Evolutionary conservation across 2,888 invertebrate species (phyloP).

Genomic region (Salpingus planirostris): DNA sequence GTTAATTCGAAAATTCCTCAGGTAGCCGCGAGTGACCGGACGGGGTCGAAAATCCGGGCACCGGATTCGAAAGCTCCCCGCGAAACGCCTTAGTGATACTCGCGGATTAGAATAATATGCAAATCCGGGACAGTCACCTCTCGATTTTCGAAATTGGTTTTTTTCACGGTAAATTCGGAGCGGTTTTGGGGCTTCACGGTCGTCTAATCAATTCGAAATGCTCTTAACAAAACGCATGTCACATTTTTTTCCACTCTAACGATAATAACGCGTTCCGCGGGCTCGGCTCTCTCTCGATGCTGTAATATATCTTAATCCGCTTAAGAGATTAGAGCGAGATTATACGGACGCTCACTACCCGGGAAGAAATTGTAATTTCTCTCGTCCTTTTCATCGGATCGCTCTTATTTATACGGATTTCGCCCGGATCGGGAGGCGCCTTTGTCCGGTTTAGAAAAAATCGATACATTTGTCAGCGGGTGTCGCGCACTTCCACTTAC

Average conservation of each 20-base stretch:
- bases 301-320: constrained; percentile 10
- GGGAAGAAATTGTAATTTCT: constrained; percentile 6
- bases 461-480: constrained; percentile 10
- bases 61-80: too few species aligned
- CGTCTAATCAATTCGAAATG: too few species aligned
- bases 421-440: too few species aligned
- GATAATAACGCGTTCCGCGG: too few species aligned
- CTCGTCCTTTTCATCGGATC: constrained; percentile 3
- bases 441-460: constrained; percentile 4
- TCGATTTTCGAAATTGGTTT: not conserved
- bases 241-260: constrained; percentile 1
- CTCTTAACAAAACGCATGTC: constrained; percentile 2
- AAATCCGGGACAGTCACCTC: too few species aligned
- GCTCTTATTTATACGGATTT: too few species aligned
- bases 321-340: constrained; percentile 9
- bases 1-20: constrained; percentile 14
- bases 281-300: not conserved
- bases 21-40: too few species aligned
- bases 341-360: constrained; percentile 4
- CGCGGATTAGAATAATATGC: too few species aligned
- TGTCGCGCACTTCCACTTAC: constrained; percentile 8
- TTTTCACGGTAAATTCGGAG: not conserved
- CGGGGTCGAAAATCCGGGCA: too few species aligned
- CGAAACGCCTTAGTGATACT: too few species aligned
- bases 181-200: too few species aligned